Conservation (phyloP, 2,113 vertebrate species). For the Misgurnus anguillicaudatus region DNA sequence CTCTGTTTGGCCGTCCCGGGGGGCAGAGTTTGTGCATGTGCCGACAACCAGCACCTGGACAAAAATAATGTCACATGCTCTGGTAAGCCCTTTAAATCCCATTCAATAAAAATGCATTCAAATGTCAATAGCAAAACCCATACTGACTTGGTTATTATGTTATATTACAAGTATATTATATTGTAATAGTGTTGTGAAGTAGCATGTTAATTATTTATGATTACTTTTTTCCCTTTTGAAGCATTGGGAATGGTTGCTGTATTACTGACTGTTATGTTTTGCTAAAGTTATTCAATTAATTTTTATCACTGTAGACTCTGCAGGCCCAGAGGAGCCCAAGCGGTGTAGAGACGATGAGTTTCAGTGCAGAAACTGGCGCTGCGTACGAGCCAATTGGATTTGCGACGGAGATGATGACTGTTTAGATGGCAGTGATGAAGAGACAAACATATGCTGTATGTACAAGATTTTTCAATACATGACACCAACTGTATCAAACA, state of each 20-base stretch:
- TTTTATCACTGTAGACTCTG: constrained; percentile 69
- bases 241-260: too few relatives aligned
- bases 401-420: constrained; percentile 97
- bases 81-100: constrained; percentile 75
- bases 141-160: too few relatives aligned
- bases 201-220: too few relatives aligned
- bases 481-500: neutral
- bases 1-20: constrained; percentile 93
- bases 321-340: constrained; percentile 70
- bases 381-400: constrained; percentile 87
- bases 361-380: constrained; percentile 88
- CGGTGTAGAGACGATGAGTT: constrained; percentile 87
- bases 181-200: too few relatives aligned
- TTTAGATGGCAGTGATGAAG: constrained; percentile 92
- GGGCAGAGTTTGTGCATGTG: constrained; percentile 94
- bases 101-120: constrained; percentile 41
- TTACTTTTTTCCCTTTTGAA: too few relatives aligned
- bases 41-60: constrained; percentile 94
- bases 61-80: constrained; percentile 91
- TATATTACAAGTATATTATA: too few relatives aligned
- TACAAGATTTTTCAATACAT: neutral
- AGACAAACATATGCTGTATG: constrained; percentile 84
- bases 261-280: too few relatives aligned
- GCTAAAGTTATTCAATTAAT: neutral
- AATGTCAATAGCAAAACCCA: neutral